Base-by-base conservation (phyloP, 2,797 vertebrate species). In the Peromyscus eremicus region DNA sequence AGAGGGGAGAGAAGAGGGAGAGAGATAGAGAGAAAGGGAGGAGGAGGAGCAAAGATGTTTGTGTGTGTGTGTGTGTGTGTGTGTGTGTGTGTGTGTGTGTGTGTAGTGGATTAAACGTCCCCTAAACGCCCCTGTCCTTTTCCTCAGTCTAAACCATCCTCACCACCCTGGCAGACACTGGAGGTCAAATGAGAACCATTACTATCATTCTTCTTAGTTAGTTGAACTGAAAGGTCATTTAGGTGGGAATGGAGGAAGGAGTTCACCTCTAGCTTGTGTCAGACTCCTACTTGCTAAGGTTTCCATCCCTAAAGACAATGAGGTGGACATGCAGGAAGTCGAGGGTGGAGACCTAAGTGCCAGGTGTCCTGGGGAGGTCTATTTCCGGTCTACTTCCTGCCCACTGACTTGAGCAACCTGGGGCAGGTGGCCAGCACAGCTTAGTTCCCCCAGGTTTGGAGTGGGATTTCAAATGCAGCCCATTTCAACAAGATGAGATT, bases 121-220 rank as follows among this genome's bases (percentile, higher is more conserved):
- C 77, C 43, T 27, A 27, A 52, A 17, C 29, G 14, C 8, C 25
- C 27, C 40, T 68, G 66, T 89, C 66, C 16, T 66, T 64, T 94
- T 87, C 68, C 90, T 95, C 21, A 19, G 37, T 64, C 82, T 91
- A 87, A 80, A 80, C 73, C 81, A 91, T 92, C 64, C 64, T 43
- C 43, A 27, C 80, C 92, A 77, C 60, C 46, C 49, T 89, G 40
- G 23, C 73, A 91, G 70, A 93, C 84, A 77, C 21, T 77, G 34
- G 76, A 93, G 87, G 32, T 57, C 25, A 94, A 73, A 93, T 95
- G 66, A 94, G 52, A 43, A 89, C 76, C 77, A 94, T 86, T 85
- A 75, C 92, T 76, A 80, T 62, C 40, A 46, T 96, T 88, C 90
- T 88, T 96, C 92, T 87, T 89, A 95, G 29, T 83, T 90, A 91